Evolutionary conservation across 2,113 vertebrate genomes (phyloP).

Genomic region (Daboia siamensis): DNA sequence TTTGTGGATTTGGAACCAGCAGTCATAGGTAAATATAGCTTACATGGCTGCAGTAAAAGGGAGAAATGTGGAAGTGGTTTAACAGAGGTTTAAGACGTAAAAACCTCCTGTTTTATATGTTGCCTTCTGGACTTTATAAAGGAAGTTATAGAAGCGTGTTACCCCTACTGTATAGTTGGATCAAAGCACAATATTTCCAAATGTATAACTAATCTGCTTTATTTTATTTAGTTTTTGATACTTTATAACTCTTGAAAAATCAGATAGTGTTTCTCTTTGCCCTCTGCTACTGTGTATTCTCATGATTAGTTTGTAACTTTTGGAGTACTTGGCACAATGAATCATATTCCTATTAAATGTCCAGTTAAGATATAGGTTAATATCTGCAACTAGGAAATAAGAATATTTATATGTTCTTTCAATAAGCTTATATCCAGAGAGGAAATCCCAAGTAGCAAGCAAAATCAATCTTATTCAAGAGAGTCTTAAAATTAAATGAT

Average conservation of each 20-base stretch:
- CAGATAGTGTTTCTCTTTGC: neutral
- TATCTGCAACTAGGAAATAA: neutral
- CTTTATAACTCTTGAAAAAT: neutral
- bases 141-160: neutral
- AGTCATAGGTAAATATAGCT: constrained; percentile 65
- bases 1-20: constrained; percentile 77
- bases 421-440: neutral
- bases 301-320: neutral
- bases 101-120: neutral
- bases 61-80: neutral
- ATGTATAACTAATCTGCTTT: neutral
- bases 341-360: neutral
- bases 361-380: neutral
- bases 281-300: neutral
- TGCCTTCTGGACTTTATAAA: neutral
- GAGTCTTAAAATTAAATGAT: neutral
- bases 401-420: neutral
- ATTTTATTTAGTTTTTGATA: neutral
- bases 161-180: neutral
- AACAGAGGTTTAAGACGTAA: rapidly evolving
- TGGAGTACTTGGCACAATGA: neutral
- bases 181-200: neutral
- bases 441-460: neutral
- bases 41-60: neutral
- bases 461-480: neutral